phyloP scores from a whole-genome alignment of 2,113 vertebrate genomes.

The Chiloscyllium plagiosum region DNA sequence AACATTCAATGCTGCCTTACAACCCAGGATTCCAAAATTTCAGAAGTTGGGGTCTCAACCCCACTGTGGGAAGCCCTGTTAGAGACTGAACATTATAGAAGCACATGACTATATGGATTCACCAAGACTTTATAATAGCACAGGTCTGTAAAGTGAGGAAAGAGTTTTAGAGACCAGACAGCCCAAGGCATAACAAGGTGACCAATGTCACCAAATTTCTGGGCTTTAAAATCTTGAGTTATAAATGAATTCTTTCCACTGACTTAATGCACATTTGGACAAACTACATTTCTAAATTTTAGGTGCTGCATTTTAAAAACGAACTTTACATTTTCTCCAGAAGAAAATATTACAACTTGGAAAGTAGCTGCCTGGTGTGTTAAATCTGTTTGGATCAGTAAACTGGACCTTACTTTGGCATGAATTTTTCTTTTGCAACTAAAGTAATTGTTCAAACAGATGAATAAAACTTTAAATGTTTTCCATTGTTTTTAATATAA shows the following conservation, averaged over 20 bases:
- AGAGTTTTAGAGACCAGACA: neutral
- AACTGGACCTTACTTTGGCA: neutral
- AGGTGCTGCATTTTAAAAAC: neutral
- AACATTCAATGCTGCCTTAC: too few species aligned
- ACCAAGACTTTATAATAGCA: neutral
- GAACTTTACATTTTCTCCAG: neutral
- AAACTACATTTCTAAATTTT: neutral
- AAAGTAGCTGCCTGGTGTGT: neutral
- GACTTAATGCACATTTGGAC: neutral
- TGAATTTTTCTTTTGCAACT: neutral
- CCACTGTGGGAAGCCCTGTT: too few species aligned
- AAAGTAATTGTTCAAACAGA: neutral
- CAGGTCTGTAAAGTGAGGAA: neutral
- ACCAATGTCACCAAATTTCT: neutral
- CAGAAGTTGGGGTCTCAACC: too few species aligned
- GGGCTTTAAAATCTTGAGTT: neutral
- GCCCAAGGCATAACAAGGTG: neutral
- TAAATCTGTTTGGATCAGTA: neutral
- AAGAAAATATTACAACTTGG: neutral
- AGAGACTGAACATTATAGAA: neutral
- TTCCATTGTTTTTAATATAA: slow-evolving; percentile 10
- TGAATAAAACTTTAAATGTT: neutral
- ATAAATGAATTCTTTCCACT: neutral
- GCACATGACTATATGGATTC: neutral
- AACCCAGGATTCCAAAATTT: too few species aligned